Base-by-base conservation (phyloP, 30 jellyfish, hydroid and myxozoan species). In the Turritopsis rubra region DNA sequence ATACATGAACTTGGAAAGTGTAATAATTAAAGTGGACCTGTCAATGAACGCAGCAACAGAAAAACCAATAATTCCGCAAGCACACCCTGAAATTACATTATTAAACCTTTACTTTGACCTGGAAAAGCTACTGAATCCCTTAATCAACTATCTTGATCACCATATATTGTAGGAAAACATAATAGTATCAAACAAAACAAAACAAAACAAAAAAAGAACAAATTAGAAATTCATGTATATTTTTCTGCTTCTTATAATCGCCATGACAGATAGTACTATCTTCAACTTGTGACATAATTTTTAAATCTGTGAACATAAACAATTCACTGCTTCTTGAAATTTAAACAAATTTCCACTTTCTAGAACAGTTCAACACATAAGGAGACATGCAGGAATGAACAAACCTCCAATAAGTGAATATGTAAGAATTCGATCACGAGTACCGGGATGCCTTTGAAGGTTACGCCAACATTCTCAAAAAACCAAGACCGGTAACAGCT, bases 401-500 rank as follows among this genome's bases (percentile, higher is more conserved):
- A 3, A 8, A 68, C 77, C 77, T 23, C 77, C 77, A n/a, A 68
- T 68, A 68, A 27, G 28, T 68, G 77, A 68, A 68, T 9, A 7
- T 68, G 9, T 68, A n/a, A 68, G 28, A 9, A 68, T 68, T 27
- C 19, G 9, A 9, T 68, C 30, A 8, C 77, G 23, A n/a, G 77
- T 68, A n/a, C 77, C 77, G 9, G 77, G 77, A 27, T 68, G 77
- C 19, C 19, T 68, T 68, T 68, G 31, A 23, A 68, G 30, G 30
- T 68, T 68, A 68, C 77, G 77, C 77, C 77, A 68, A 19, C 77
- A 68, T 68, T 68, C 30, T 68, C 77, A n/a, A 16, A 19, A 16
- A 68, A 1, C 77, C 77, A 68, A 68, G 77, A n/a, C 77, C 77
- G 19, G 22, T 27, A 68, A 68, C 31, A 68, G 77, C 77, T 68